Conservation (phyloP, 2,113 vertebrate genomes). For the Phaethornis superciliosus region DNA sequence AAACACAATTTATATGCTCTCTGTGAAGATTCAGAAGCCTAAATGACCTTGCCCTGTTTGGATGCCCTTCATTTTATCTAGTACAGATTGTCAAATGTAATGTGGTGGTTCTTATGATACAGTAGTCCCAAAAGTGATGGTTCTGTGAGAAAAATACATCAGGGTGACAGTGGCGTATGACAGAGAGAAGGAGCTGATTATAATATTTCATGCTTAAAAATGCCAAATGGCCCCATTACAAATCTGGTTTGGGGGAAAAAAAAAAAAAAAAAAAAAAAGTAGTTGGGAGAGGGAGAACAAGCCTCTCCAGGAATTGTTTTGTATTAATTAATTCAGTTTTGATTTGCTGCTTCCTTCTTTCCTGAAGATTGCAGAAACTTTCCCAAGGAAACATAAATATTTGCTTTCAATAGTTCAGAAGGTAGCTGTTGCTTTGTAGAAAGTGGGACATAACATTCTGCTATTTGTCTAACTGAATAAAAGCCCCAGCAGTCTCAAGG, state of each 20-base stretch:
- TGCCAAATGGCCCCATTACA: constrained; percentile 22
- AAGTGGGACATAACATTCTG: not conserved
- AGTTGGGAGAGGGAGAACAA: not conserved
- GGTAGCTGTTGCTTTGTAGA: not conserved
- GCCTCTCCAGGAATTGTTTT: constrained; percentile 22
- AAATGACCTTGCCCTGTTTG: constrained; percentile 59
- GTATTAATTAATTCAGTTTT: constrained; percentile 24
- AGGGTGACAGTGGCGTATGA: not conserved
- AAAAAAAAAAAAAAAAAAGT: not conserved
- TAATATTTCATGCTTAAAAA: constrained; percentile 37
- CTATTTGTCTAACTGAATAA: not conserved
- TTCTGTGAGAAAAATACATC: constrained; percentile 45
- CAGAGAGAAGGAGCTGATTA: constrained; percentile 19
- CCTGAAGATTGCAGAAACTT: not conserved
- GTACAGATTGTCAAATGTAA: constrained; percentile 47
- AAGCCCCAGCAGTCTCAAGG: not conserved
- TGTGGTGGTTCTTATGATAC: constrained; percentile 25
- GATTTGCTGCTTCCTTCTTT: not conserved
- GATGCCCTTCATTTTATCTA: constrained; percentile 56
- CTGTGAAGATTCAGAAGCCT: constrained; percentile 22
- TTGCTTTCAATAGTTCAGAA: not conserved
- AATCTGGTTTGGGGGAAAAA: not conserved
- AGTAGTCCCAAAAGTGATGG: constrained; percentile 50
- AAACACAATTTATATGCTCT: constrained; percentile 26
- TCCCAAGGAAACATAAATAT: not conserved